Conservation (phyloP, 2,797 vertebrate genomes). For the Gambusia yucatana region DNA sequence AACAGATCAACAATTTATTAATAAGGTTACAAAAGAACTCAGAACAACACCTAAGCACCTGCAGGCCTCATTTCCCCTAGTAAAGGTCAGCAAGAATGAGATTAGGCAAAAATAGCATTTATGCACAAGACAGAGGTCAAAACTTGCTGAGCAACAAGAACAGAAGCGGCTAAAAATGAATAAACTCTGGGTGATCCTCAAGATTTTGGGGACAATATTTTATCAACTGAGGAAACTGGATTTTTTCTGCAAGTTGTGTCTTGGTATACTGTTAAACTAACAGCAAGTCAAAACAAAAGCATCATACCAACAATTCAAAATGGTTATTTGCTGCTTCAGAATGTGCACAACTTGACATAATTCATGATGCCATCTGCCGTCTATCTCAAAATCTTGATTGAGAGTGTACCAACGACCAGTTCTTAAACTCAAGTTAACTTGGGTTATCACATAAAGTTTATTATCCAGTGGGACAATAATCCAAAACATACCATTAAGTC, state of each 20-base stretch:
- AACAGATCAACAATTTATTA: not conserved
- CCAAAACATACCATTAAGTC: not conserved
- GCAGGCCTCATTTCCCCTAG: not conserved
- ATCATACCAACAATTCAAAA: not conserved
- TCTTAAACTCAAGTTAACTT: not conserved
- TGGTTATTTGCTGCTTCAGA: not conserved
- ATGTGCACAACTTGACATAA: not conserved
- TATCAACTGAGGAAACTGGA: not conserved
- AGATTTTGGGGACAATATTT: not conserved
- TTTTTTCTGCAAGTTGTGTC: not conserved
- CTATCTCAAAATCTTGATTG: not conserved
- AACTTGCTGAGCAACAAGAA: not conserved
- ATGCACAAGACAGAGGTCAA: not conserved
- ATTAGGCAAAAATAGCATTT: not conserved
- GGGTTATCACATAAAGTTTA: not conserved
- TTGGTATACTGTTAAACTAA: not conserved
- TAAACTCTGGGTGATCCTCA: not conserved
- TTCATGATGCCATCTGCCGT: not conserved
- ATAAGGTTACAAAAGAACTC: not conserved
- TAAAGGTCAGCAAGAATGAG: not conserved
- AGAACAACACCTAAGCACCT: not conserved
- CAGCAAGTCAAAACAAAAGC: not conserved
- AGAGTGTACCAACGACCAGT: not conserved
- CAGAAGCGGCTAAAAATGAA: not conserved
- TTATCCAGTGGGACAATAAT: not conserved